phyloP scores from a whole-genome alignment of 2,113 vertebrate species.

The Nicator chloris region DNA sequence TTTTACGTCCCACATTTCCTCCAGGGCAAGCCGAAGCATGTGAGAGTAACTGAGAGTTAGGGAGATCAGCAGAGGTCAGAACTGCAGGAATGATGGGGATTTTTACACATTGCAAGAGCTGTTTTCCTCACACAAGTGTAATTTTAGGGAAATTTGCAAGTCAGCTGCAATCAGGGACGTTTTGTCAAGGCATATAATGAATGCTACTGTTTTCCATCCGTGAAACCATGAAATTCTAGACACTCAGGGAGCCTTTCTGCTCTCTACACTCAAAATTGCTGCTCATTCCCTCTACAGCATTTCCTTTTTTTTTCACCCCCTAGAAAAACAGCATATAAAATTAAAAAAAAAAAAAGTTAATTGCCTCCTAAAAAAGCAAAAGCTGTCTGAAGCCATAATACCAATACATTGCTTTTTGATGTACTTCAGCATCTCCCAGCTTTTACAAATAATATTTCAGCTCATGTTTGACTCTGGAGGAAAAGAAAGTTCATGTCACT shows the following conservation, averaged over 20 bases:
- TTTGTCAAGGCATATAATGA: constrained; percentile 42
- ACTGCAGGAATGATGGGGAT: not conserved
- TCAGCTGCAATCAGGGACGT: constrained; percentile 43
- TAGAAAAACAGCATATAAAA: not conserved
- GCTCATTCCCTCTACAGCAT: not conserved
- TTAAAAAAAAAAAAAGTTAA: not conserved
- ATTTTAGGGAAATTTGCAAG: constrained; percentile 56
- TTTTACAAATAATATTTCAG: not conserved
- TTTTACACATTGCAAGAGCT: constrained; percentile 45
- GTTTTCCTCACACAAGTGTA: constrained; percentile 40
- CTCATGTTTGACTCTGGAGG: not conserved
- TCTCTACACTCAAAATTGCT: not conserved
- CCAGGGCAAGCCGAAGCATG: not conserved
- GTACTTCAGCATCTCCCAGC: not conserved
- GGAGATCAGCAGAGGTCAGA: constrained; percentile 21
- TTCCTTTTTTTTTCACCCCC: fast-evolving
- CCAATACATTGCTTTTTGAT: not conserved
- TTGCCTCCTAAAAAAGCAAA: constrained; percentile 19
- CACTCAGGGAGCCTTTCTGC: not conserved
- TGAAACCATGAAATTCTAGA: constrained; percentile 50
- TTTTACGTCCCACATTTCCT: not conserved
- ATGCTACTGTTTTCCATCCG: constrained; percentile 39
- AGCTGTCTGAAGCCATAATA: not conserved
- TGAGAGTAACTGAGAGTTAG: constrained; percentile 15
- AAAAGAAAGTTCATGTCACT: not conserved